A percentile compares a stretch with the other conserved stretches of the same genome.
Evolutionary conservation across 2,888 invertebrate species (phyloP).

Genomic region (Cerceris ruficornis): DNA sequence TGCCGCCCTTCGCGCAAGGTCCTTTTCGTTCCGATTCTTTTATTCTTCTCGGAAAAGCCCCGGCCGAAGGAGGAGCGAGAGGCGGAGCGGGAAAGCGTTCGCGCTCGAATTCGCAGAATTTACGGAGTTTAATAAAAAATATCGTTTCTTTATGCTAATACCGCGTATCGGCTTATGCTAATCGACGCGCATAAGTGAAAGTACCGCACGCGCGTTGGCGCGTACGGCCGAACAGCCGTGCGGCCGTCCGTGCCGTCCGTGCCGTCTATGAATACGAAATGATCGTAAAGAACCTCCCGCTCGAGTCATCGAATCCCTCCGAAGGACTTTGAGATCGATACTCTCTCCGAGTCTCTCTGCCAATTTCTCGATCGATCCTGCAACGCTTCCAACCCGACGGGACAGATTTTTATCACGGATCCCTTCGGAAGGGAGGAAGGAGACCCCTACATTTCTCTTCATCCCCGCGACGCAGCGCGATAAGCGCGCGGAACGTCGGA

Average conservation of each 20-base stretch:
- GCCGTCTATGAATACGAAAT: neutral
- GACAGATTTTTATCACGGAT: no score
- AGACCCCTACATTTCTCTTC: no score
- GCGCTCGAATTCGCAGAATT: neutral
- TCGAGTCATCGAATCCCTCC: neutral
- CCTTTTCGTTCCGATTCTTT: neutral
- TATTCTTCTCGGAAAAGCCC: neutral
- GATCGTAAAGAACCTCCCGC: neutral
- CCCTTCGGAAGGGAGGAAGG: no score
- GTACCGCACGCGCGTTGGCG: neutral
- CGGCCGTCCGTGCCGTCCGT: no score
- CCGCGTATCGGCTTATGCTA: constrained; percentile 1
- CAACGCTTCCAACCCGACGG: no score
- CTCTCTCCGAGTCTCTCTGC: no score
- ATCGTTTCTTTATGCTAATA: constrained; percentile 2
- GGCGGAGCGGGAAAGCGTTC: neutral
- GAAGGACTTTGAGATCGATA: no score
- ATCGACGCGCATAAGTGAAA: constrained; percentile 1
- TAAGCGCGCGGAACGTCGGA: no score
- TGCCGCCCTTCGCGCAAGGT: neutral
- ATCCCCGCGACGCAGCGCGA: no score
- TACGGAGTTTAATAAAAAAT: constrained; percentile 3
- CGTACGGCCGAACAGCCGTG: neutral
- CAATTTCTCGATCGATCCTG: no score
- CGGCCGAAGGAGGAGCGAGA: neutral